Evolutionary conservation across 2,888 invertebrate genomes (phyloP), one percentile per base, ranked within the genome.

Genomic region (Diaperis boleti): DNA sequence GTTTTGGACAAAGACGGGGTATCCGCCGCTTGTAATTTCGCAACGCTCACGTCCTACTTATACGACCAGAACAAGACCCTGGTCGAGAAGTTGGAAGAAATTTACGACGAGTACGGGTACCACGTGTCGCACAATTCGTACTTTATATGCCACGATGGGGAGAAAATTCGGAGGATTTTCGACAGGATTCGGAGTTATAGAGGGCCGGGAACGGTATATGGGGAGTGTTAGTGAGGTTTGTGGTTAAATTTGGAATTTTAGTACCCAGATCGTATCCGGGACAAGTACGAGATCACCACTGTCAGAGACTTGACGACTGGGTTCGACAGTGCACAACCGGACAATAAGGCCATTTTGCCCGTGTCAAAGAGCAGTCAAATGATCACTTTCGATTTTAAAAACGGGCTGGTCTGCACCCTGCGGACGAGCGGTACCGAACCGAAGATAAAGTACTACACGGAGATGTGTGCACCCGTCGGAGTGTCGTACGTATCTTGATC

Each of bases 351-450:
- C 0, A 84, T 88, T 66, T 79, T 92, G 22, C 91, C 91, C 50
- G 86, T 85, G 3, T 89, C 88, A 8, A 82, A 84, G 65, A 86
- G 86, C 65, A 85, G 84, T 67, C 91, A 98, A 83, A 99, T 99
- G 99, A 90, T 99, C 52, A 96, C 96, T 6, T 96, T 99, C 81
- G 89, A 88, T 5, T 96, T 98, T 81, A 84, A 85, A 52, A 94
- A 93, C 82, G 96, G 96, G 0, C 86, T 95, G 66, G 89, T 91
- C 5, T 88, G 93, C 1, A 98, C 96, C 0, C 82, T 99, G 22
- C 87, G 99, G 68, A 96, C 98, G 0, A 97, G 97, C 80, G 99
- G 99, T 41, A 99, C 99, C 0, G 99, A 99, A 81, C 99, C 99
- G 35, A 99, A 99, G 82, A 88, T 99, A 74, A 99, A 99, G 83